Evolutionary conservation across 2,797 vertebrate species (phyloP).

Genomic region (Sternarchorhynchus goeldii): DNA sequence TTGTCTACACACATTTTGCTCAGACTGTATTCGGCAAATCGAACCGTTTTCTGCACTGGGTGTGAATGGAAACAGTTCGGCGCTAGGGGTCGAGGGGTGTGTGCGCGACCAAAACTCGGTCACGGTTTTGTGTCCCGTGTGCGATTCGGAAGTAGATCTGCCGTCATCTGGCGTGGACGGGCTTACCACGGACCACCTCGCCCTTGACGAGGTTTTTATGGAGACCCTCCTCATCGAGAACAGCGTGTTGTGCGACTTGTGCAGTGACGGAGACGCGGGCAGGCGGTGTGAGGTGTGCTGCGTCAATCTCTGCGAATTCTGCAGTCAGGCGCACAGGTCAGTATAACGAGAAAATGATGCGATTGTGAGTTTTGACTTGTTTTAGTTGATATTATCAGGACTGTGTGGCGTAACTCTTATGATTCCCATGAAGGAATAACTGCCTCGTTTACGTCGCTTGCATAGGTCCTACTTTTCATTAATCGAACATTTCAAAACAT

Average conservation of each 20-base stretch:
- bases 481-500: too few relatives aligned
- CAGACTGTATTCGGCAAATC: constrained; percentile 79
- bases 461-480: too few relatives aligned
- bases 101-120: constrained; percentile 44
- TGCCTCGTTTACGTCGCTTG: too few relatives aligned
- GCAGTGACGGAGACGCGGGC: constrained; percentile 81
- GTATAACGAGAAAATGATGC: neutral
- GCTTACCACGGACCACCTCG: constrained; percentile 83
- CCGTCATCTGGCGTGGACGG: constrained; percentile 78
- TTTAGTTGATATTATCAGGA: too few relatives aligned
- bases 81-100: neutral
- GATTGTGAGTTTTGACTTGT: neutral
- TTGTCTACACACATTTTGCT: constrained; percentile 88
- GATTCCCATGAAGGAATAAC: too few relatives aligned
- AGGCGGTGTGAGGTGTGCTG: constrained; percentile 85
- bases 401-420: too few relatives aligned
- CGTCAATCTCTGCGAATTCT: constrained; percentile 87
- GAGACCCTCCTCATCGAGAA: constrained; percentile 74
- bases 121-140: constrained; percentile 84
- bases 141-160: constrained; percentile 84
- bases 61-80: constrained; percentile 44
- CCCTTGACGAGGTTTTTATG: constrained; percentile 81
- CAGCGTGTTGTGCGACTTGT: constrained; percentile 84
- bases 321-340: constrained; percentile 92
- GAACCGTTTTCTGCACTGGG: constrained; percentile 72